phyloP scores from a whole-genome alignment of 2,113 vertebrate genomes.

The Macroglossus sobrinus region DNA sequence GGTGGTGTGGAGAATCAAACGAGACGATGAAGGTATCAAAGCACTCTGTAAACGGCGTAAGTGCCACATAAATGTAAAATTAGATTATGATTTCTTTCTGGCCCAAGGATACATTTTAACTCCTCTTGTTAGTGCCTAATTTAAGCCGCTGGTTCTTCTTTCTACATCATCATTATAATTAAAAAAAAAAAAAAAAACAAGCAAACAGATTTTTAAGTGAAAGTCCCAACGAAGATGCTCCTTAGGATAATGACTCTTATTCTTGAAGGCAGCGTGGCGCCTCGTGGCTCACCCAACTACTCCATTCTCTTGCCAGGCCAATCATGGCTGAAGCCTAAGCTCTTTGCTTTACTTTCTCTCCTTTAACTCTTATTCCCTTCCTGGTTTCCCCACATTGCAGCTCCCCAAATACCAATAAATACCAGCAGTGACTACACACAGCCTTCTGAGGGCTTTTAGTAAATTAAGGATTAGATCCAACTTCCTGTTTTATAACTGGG shows the following conservation, averaged over 20 bases:
- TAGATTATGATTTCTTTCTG: neutral
- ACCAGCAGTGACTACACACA: slow-evolving; percentile 78
- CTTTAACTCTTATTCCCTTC: slow-evolving; percentile 28
- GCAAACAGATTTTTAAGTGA: neutral
- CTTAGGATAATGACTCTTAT: neutral
- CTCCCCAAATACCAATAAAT: slow-evolving; percentile 79
- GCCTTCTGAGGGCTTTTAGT: slow-evolving; percentile 74
- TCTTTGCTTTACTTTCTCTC: slow-evolving; percentile 68
- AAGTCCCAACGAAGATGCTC: neutral
- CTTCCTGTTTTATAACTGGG: slow-evolving; percentile 76
- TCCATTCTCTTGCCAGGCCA: accelerated
- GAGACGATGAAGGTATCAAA: neutral
- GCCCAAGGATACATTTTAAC: neutral
- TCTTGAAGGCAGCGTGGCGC: neutral
- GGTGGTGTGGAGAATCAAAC: neutral
- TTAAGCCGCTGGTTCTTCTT: neutral
- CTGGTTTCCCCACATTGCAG: neutral
- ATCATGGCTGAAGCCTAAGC: slow-evolving; percentile 51
- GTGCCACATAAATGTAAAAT: neutral
- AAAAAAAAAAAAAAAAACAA: neutral
- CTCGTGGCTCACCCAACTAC: neutral
- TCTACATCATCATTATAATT: neutral
- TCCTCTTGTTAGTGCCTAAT: neutral
- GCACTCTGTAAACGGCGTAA: neutral
- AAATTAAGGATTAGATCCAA: slow-evolving; percentile 79